Conservation (phyloP, 2,888 invertebrate species). For the Muscina levida region DNA sequence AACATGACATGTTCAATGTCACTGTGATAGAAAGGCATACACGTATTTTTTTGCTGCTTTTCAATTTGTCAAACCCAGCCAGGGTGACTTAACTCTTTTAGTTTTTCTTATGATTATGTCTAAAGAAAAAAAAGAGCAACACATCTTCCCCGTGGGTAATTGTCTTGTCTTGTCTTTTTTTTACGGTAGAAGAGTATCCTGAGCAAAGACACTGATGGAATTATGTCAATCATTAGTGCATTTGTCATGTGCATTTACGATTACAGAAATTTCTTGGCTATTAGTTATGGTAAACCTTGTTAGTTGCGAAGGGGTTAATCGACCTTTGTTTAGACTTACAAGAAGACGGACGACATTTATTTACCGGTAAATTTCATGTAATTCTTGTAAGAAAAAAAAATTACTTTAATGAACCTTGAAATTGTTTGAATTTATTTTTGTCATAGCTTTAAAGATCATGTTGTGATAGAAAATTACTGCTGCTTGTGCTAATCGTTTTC, state of each 20-base stretch:
- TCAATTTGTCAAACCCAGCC: background rate
- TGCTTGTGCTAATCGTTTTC: background rate
- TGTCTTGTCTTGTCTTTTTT: background rate
- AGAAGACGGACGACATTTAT: background rate
- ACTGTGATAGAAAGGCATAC: background rate
- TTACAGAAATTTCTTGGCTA: constrained; percentile 27
- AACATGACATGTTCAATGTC: constrained; percentile 1
- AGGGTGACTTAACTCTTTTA: background rate
- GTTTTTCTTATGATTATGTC: background rate
- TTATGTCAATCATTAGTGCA: background rate
- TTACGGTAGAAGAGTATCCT: too few relatives aligned
- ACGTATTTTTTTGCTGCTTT: background rate
- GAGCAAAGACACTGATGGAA: too few relatives aligned
- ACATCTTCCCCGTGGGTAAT: background rate
- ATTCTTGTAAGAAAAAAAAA: constrained; percentile 2
- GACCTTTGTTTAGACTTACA: background rate
- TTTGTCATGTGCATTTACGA: background rate
- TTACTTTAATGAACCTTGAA: constrained; percentile 32
- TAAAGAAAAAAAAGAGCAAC: background rate
- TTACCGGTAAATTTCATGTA: background rate
- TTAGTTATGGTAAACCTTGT: constrained; percentile 44
- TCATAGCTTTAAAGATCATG: background rate
- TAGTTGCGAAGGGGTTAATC: constrained; percentile 29
- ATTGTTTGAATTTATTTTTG: constrained; percentile 1
- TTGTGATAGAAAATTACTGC: too few relatives aligned